Base-by-base conservation (phyloP, 1,140 invertebrate genomes). In the Oryzaephilus surinamensis region DNA sequence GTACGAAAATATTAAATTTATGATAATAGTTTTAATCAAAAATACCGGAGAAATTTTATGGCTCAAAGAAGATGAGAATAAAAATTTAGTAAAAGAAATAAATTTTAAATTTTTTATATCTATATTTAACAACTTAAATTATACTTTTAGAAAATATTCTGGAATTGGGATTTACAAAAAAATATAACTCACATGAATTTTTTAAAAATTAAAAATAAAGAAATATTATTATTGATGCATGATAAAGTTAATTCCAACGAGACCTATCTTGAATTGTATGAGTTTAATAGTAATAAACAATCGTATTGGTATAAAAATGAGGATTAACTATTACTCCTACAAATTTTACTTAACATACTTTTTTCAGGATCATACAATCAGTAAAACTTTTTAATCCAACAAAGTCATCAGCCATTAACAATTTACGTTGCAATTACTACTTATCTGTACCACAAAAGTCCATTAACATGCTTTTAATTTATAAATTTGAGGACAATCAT, bases 371-470 rank as follows among this genome's bases (percentile, higher is more conserved):
- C 3, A 15, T 15, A 4, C 45, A 51, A 34, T 40, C 18, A 21
- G 15, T 51, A 14, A 8, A 29, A 24, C 18, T 47, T 6, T 6
- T 11, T 10, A 28, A 37, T 16, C 14, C 34, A 8, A 33, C 43
- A 1, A 26, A 23, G 20, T 30, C 28, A 24, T 48, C 38, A 24
- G 26, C 40, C 18, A 15, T 48, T 6, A 35, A 21, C 15, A 17
- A 10, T 23, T 16, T 38, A 11, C 23, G 24, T 14, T 15, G 27
- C 11, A 20, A 42, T 32, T 40, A 32, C 23, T 57, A 40, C 33
- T 33, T 57, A 2, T 38, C 49, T n/a, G 32, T 58, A 24, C 41
- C 48, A 12, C 54, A 58, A 31, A 43, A 43, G 19, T 16, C 42
- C 1, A 16, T 41, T 11, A 37, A 46, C 12, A 12, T 10, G n/a